phyloP scores from a whole-genome alignment of 2,797 vertebrate genomes.

The Falco novaeseelandiae region DNA sequence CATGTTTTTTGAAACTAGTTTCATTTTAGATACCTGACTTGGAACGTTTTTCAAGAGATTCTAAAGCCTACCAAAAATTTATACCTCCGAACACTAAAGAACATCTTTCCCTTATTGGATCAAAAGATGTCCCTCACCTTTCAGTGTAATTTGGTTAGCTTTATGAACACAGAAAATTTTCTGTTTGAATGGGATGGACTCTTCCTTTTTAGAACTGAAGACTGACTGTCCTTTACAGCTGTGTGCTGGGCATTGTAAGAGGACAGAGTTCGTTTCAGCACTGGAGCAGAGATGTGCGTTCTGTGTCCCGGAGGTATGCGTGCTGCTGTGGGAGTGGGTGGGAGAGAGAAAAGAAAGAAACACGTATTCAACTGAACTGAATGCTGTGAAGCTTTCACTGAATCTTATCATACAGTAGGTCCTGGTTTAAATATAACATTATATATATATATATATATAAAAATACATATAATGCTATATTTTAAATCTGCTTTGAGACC shows the following conservation, averaged over 20 bases:
- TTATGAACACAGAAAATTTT: background rate
- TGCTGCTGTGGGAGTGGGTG: background rate
- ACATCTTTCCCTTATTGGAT: background rate
- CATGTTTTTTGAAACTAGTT: background rate
- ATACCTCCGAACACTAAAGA: background rate
- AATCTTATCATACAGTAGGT: background rate
- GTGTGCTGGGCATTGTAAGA: background rate
- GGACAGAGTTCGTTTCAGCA: background rate
- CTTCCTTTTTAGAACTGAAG: background rate
- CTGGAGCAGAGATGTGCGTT: background rate
- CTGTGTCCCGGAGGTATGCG: background rate
- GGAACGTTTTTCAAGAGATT: background rate
- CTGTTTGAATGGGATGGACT: background rate
- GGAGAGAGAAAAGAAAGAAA: constrained; percentile 49
- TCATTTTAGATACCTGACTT: background rate
- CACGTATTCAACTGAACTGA: constrained; percentile 38
- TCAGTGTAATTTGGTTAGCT: background rate
- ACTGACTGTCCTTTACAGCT: background rate
- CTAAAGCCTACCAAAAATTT: background rate
- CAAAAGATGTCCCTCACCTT: background rate
- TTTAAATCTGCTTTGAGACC: background rate
- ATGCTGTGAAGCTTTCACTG: background rate
- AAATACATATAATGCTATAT: background rate
- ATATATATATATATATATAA: background rate
- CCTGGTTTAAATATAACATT: background rate